Percentiles rank a stretch among this genome's conserved stretches.
These are phyloP conservation scores for Apamea anceps DNA, from an alignment of 2,888 invertebrate genomes.

Conservation along the genomic window DNA sequence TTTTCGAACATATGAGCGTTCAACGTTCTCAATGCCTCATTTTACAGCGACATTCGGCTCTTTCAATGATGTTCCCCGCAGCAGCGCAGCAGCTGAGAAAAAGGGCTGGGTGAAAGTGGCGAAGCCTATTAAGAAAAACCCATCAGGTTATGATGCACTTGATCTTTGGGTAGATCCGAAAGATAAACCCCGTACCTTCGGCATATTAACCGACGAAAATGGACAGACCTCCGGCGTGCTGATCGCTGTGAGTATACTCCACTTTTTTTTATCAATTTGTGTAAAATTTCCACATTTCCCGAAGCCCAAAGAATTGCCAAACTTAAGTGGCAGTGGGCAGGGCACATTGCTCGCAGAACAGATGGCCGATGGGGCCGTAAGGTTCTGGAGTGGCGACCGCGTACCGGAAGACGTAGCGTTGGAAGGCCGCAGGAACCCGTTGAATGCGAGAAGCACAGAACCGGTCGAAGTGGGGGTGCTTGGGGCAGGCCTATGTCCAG, in stretches of 20 bases:
- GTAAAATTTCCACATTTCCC: not conserved
- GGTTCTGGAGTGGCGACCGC: no score
- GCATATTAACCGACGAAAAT: not conserved
- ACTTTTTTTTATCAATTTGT: not conserved
- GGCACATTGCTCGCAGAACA: no score
- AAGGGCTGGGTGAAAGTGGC: accelerated
- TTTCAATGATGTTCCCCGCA: not conserved
- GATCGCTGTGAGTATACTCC: not conserved
- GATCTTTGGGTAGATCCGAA: not conserved
- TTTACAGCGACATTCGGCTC: not conserved
- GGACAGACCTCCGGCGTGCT: not conserved
- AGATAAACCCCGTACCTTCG: accelerated
- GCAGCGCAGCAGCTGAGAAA: accelerated
- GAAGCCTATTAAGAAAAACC: accelerated
- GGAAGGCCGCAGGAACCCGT: no score
- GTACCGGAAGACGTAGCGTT: no score
- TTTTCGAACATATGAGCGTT: no score
- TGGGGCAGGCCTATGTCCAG: no score
- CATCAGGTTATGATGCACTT: not conserved
- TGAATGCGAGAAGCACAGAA: no score
- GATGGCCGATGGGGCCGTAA: no score
- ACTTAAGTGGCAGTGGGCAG: no score
- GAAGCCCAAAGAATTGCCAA: no score
- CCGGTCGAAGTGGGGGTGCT: no score
- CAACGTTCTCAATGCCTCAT: not conserved